These are phyloP conservation scores for Drosophila paramelanica DNA, from an alignment of 2,888 invertebrate species.

Conservation along the genomic window DNA sequence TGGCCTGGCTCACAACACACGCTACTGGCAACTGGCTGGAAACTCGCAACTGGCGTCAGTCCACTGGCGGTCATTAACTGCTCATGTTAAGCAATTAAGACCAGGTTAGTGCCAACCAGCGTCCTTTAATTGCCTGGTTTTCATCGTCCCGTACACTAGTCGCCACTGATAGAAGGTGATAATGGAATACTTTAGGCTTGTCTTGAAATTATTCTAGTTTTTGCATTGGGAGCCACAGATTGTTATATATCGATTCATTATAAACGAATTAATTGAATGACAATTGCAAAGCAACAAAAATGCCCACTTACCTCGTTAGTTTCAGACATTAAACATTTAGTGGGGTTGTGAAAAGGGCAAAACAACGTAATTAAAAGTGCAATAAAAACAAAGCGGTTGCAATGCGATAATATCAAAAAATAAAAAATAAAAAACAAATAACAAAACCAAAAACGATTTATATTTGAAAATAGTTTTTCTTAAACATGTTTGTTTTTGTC, in stretches of 20 bases:
- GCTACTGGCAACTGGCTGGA: constrained; percentile 17
- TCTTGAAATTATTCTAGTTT: too few species aligned
- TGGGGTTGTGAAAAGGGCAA: too few species aligned
- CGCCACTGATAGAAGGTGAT: background rate
- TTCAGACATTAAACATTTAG: too few species aligned
- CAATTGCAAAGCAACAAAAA: constrained; percentile 6
- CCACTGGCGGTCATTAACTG: constrained; percentile 67
- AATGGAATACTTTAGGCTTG: too few species aligned
- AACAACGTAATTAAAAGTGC: too few species aligned
- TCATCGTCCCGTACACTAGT: constrained; percentile 5
- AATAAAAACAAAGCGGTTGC: too few species aligned
- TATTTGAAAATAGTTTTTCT: too few species aligned
- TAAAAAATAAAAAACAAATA: too few species aligned
- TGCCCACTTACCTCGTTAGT: too few species aligned
- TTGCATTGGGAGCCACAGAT: too few species aligned
- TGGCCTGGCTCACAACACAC: constrained; percentile 7
- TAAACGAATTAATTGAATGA: constrained; percentile 20
- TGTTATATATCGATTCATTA: constrained; percentile 23
- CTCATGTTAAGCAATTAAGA: constrained; percentile 60
- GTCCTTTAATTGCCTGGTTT: constrained; percentile 39
- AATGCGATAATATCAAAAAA: too few species aligned
- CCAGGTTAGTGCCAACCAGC: constrained; percentile 13
- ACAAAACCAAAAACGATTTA: too few species aligned
- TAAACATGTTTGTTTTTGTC: background rate
- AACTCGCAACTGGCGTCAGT: constrained; percentile 24